A percentile compares a stretch with the other conserved stretches of the same genome.
Evolutionary conservation across 2,797 vertebrate species (phyloP).

Genomic region (Chiloscyllium punctatum): DNA sequence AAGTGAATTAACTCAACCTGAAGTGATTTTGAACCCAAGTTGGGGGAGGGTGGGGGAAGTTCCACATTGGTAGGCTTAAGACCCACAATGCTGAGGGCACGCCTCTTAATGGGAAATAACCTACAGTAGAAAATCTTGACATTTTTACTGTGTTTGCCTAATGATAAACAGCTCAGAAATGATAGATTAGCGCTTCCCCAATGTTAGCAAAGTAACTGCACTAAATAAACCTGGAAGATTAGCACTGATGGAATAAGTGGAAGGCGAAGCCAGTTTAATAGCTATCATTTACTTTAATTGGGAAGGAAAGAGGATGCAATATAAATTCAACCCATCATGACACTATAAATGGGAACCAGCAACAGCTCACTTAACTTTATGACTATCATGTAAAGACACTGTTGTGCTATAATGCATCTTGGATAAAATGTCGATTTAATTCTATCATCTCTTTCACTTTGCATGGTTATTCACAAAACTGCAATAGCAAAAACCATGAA

Average conservation of each 20-base stretch:
- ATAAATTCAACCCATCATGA: constrained; percentile 21
- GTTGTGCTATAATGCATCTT: background rate
- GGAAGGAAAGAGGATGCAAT: constrained; percentile 19
- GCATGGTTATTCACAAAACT: background rate
- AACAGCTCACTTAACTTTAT: constrained; percentile 31
- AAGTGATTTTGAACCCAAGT: background rate
- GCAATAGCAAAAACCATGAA: background rate
- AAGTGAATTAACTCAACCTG: background rate
- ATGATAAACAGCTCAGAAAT: constrained; percentile 7
- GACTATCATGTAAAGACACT: background rate
- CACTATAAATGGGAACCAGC: constrained; percentile 26
- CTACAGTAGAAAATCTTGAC: background rate
- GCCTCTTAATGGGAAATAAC: background rate
- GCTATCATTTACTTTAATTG: constrained; percentile 33
- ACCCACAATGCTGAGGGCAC: background rate
- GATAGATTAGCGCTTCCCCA: constrained; percentile 17
- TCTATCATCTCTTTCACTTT: background rate
- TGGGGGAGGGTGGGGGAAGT: too few relatives aligned
- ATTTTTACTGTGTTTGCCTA: background rate
- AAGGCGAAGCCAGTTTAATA: constrained; percentile 34
- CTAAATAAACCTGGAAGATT: constrained; percentile 31
- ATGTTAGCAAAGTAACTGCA: background rate
- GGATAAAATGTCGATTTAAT: constrained; percentile 12
- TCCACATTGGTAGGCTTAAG: background rate
- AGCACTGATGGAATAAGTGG: constrained; percentile 25